phyloP scores from a whole-genome alignment of 2,113 vertebrate species.

The Bujurquina vittata region DNA sequence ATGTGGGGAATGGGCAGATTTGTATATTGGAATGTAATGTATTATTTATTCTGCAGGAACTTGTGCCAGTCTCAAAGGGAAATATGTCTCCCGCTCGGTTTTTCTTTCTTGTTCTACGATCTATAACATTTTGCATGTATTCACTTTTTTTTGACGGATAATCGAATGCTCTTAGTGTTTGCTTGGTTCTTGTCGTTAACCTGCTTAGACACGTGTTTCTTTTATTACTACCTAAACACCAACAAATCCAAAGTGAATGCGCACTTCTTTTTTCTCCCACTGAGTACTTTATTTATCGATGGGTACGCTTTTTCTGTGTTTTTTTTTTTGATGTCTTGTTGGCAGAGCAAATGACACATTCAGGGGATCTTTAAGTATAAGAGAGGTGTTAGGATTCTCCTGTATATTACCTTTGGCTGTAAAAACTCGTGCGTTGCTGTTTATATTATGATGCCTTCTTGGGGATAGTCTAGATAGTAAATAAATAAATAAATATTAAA shows the following conservation, averaged over 20 bases:
- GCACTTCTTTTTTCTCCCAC: not conserved
- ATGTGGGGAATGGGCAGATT: slow-evolving; percentile 52
- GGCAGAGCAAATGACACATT: slow-evolving; percentile 21
- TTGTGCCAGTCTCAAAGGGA: slow-evolving; percentile 70
- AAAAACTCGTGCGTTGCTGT: not conserved
- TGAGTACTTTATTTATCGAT: slow-evolving; percentile 12
- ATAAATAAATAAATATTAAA: not conserved
- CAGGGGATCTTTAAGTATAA: not conserved
- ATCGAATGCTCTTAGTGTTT: slow-evolving; percentile 80
- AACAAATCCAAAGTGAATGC: slow-evolving; percentile 58
- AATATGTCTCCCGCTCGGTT: slow-evolving; percentile 52
- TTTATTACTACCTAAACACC: slow-evolving; percentile 52
- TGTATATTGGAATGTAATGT: slow-evolving; percentile 77
- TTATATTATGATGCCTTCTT: not conserved
- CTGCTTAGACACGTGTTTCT: slow-evolving; percentile 63
- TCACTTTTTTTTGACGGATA: slow-evolving; percentile 78
- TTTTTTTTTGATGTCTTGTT: slow-evolving; percentile 28
- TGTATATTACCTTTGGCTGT: not conserved
- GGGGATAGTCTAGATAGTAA: not conserved
- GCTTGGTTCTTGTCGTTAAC: slow-evolving; percentile 75
- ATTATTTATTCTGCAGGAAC: slow-evolving; percentile 83
- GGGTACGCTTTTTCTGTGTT: slow-evolving; percentile 19
- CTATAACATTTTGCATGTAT: slow-evolving; percentile 80
- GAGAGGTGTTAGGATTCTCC: not conserved
- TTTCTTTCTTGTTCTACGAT: slow-evolving; percentile 66